Evolutionary conservation across 2,797 vertebrate genomes (phyloP).

Genomic region (Eremophila alpestris): DNA sequence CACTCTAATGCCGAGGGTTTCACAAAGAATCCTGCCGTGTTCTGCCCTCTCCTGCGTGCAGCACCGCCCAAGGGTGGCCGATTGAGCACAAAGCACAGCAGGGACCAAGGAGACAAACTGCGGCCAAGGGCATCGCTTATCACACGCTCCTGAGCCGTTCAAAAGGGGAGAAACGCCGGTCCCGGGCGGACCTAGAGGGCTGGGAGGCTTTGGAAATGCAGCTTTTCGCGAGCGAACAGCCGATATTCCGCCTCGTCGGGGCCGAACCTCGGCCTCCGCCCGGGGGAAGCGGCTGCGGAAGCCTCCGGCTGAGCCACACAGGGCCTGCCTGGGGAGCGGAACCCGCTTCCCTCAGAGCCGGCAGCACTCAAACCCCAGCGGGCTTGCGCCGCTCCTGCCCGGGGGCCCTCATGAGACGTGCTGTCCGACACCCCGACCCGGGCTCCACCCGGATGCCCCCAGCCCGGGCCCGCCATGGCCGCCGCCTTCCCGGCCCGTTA

Average conservation of each 20-base stretch:
- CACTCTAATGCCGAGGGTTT: neutral
- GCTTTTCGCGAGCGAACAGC: neutral
- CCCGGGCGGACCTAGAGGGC: accelerated
- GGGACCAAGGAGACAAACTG: accelerated
- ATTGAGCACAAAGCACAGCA: neutral
- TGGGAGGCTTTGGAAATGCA: accelerated
- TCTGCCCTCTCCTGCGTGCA: neutral
- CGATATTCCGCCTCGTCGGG: neutral
- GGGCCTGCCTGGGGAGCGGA: accelerated
- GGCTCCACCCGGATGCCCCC: accelerated
- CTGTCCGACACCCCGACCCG: accelerated
- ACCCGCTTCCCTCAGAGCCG: neutral
- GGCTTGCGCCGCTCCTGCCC: no score
- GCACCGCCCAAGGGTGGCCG: neutral
- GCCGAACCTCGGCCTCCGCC: neutral
- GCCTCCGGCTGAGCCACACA: neutral
- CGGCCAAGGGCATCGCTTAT: accelerated
- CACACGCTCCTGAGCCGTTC: accelerated
- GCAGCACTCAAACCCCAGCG: neutral
- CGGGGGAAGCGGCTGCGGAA: neutral
- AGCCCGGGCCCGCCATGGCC: neutral
- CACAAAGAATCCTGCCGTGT: neutral
- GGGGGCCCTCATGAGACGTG: accelerated
- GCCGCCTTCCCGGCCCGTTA: accelerated
- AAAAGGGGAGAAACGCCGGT: accelerated